Percentiles rank a stretch among this genome's conserved stretches.
Conservation (phyloP, 2,888 invertebrate genomes). For the Cryptocheilus praepositus region DNA sequence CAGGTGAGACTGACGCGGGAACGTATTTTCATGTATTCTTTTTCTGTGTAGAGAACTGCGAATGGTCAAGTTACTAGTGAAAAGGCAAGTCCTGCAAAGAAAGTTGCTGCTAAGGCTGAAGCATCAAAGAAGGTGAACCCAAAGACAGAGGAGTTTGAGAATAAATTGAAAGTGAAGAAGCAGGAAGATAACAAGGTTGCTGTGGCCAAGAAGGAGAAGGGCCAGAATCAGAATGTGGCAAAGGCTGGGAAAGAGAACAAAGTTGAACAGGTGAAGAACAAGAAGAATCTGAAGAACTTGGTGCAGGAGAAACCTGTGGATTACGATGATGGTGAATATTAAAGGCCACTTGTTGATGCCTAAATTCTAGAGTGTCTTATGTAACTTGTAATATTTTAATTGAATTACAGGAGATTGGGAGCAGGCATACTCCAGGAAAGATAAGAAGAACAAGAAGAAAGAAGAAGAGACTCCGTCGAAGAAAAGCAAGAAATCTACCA, state of each 20-base stretch:
- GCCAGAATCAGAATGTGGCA: constrained; percentile 42
- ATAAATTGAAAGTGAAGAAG: constrained; percentile 74
- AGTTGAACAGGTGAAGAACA: constrained; percentile 78
- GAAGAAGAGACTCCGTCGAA: constrained; percentile 77
- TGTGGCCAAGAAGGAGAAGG: constrained; percentile 67
- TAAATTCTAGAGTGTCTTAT: not conserved
- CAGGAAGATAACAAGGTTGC: constrained; percentile 77
- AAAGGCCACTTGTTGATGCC: not conserved
- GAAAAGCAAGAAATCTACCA: constrained; percentile 76
- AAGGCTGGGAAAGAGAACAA: constrained; percentile 75
- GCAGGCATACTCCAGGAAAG: constrained; percentile 81
- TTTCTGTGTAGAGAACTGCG: constrained; percentile 78
- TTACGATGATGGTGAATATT: constrained; percentile 80
- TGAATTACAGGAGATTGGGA: constrained; percentile 80
- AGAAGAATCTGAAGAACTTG: constrained; percentile 79
- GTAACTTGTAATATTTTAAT: constrained; percentile 17
- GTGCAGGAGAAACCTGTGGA: constrained; percentile 82
- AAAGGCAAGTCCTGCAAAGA: constrained; percentile 78
- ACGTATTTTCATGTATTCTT: constrained; percentile 6
- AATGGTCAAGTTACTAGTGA: constrained; percentile 80
- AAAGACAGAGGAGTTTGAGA: constrained; percentile 72
- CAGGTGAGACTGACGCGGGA: not conserved
- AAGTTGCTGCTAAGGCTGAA: constrained; percentile 71
- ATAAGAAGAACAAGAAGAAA: constrained; percentile 83
- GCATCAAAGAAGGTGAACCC: constrained; percentile 77